Evolutionary conservation across 2,797 vertebrate species (phyloP), one percentile per base, ranked within the genome.

Genomic region (Brachyrhaphis roseni): DNA sequence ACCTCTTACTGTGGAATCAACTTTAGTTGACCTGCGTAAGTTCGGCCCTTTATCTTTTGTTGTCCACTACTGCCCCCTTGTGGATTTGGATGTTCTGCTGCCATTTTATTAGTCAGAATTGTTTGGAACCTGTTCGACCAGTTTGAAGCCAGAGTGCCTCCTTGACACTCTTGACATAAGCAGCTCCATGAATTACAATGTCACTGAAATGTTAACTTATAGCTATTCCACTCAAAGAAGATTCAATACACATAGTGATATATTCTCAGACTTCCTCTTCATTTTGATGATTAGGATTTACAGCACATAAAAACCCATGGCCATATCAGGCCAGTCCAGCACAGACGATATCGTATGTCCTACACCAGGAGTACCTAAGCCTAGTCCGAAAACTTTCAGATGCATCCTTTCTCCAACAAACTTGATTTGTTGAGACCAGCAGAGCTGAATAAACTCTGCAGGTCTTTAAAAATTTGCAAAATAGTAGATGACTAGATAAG

Each of bases 51-150:
- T 3, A 36, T 15, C 0, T 0, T 79, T 45, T 64, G 47, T 43
- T 84, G 74, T 23, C 41, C 76, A 53, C 64, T 75, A 81, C 84
- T 84, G 87, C 91, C 94, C 78, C 76, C 89, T 13, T 53, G 92
- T 92, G 94, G 68, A 72, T 28, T 8, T 16, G 13, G 13, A 41
- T 41, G 36, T 11, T 68, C 62, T 18, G 2, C 16, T 39, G 2
- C 18, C 62, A 23, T 36, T 20, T 36, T 39, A 23, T 20, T 20
- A 34, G n/a, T n/a, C n/a, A n/a, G 16, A 10, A 6, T 20, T 7
- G 28, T 62, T 39, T 11, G 8, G 18, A 8, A 36, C 34, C 15
- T 34, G 28, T 18, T 18, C 1, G 7, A 15, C 31, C 57, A 16
- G 15, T 31, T 59, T 59, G 1, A 7, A 2, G 5, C 57, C 1